phyloP scores from a whole-genome alignment of 2,113 vertebrate species.

The Monarcha castaneiventris region DNA sequence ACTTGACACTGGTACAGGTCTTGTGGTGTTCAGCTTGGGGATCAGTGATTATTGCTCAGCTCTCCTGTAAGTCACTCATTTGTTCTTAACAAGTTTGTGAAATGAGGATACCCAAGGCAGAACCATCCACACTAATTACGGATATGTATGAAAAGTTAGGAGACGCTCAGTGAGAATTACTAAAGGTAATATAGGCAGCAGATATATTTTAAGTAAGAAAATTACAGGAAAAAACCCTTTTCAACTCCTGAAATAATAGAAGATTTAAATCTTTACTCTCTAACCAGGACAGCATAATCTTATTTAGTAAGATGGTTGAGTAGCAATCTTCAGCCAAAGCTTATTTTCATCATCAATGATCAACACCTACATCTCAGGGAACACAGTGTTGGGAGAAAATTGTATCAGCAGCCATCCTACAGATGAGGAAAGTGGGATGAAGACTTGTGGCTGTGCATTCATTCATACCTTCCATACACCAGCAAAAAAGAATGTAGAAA shows the following conservation, averaged over 20 bases:
- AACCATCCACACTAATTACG: not conserved
- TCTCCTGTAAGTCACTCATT: constrained; percentile 36
- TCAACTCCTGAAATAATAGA: not conserved
- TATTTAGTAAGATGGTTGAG: not conserved
- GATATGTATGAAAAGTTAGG: not conserved
- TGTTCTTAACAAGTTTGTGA: constrained; percentile 32
- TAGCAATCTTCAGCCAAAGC: not conserved
- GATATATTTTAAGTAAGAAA: not conserved
- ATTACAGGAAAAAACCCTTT: not conserved
- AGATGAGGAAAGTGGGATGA: not conserved
- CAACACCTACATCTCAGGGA: not conserved
- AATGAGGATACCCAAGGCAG: not conserved
- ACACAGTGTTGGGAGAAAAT: not conserved
- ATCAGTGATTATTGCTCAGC: constrained; percentile 23
- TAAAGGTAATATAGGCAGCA: not conserved
- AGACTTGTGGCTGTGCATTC: not conserved
- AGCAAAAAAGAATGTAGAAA: not conserved
- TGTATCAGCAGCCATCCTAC: not conserved
- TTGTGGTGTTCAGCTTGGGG: not conserved
- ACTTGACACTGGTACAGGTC: constrained; percentile 37
- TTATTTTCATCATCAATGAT: not conserved
- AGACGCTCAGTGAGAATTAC: not conserved
- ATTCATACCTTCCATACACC: not conserved
- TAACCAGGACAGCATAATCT: not conserved
- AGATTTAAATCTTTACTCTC: not conserved